These are phyloP conservation scores for Furcula furcula DNA, from an alignment of 2,888 invertebrate genomes.

Conservation along the genomic window DNA sequence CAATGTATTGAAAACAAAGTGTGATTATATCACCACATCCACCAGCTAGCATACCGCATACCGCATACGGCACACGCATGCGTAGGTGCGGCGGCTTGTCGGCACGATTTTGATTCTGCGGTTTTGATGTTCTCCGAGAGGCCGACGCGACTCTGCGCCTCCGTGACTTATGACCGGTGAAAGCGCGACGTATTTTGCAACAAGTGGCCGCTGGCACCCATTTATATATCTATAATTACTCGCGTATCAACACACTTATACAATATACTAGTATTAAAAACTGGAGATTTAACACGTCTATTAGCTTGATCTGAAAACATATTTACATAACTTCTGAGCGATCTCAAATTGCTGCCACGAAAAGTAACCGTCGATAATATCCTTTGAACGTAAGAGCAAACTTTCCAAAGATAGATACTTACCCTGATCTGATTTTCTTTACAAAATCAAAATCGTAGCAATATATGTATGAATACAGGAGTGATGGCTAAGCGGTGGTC, in stretches of 20 bases:
- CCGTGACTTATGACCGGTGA: slow-evolving; percentile 53
- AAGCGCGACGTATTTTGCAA: slow-evolving; percentile 48
- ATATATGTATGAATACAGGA: no score
- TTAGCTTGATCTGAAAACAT: neutral
- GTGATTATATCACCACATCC: neutral
- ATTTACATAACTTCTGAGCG: slow-evolving; percentile 4
- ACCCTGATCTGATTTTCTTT: no score
- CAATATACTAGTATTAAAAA: slow-evolving; percentile 4
- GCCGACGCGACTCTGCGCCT: slow-evolving; percentile 12
- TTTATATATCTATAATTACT: slow-evolving; percentile 27
- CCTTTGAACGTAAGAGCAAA: slow-evolving; percentile 17
- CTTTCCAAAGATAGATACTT: slow-evolving; percentile 20
- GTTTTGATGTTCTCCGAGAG: slow-evolving; percentile 1
- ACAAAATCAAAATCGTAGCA: no score
- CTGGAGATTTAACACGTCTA: neutral
- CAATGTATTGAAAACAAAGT: no score
- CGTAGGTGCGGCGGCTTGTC: neutral
- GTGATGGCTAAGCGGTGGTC: no score
- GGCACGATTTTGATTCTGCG: neutral
- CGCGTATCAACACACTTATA: slow-evolving; percentile 10
- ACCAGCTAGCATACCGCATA: no score
- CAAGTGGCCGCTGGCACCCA: slow-evolving; percentile 31
- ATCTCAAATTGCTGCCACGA: neutral
- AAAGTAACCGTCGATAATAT: slow-evolving; percentile 14
- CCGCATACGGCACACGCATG: no score